Percentiles rank a stretch among this genome's conserved stretches.
phyloP scores from a whole-genome alignment of 2,113 vertebrate genomes.

The Bungarus multicinctus region DNA sequence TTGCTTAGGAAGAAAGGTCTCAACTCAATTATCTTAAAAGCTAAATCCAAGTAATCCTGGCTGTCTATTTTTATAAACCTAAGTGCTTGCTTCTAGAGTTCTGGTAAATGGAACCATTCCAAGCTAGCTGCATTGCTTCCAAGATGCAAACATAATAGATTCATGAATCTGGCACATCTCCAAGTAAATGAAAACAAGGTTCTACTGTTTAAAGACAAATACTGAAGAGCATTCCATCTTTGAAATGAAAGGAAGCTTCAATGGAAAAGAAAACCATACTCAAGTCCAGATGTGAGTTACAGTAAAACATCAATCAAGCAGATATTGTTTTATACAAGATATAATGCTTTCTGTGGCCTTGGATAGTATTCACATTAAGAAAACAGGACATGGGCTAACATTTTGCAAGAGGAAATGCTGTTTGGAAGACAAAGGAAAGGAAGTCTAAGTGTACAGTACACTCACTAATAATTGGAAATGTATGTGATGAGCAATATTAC shows the following conservation, averaged over 20 bases:
- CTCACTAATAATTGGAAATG: conserved; percentile 33
- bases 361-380: background rate
- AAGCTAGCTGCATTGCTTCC: conserved; percentile 24
- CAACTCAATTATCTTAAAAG: background rate
- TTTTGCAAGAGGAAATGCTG: conserved; percentile 30
- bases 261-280: conserved; percentile 10
- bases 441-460: background rate
- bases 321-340: background rate
- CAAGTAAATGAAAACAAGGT: conserved; percentile 24
- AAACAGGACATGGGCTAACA: conserved; percentile 41
- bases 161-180: conserved; percentile 30
- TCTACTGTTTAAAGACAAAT: background rate
- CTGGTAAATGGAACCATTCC: background rate
- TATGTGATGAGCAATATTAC: background rate
- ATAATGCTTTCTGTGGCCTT: conserved; percentile 18
- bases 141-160: background rate
- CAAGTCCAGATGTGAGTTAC: conserved; percentile 18
- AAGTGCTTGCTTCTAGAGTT: conserved; percentile 2
- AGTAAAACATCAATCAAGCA: background rate
- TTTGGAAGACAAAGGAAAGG: background rate
- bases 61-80: conserved; percentile 6
- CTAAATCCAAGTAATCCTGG: conserved; percentile 22
- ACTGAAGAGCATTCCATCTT: background rate
- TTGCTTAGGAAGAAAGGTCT: background rate
- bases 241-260: background rate